Percentiles rank a stretch among this genome's conserved stretches.
Conservation (phyloP, 2,888 invertebrate species). For the Drosophila basisetae region DNA sequence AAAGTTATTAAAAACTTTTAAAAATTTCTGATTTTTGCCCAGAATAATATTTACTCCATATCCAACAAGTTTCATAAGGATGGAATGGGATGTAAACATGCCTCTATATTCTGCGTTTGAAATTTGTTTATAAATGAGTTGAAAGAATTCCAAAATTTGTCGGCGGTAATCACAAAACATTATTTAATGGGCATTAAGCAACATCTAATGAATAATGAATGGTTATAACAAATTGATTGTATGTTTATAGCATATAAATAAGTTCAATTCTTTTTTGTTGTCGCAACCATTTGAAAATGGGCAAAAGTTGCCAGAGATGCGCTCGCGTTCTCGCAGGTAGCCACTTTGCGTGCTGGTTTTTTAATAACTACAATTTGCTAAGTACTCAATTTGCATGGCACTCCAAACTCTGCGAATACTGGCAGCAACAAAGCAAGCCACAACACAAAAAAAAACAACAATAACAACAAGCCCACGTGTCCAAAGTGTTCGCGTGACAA, state of each 20-base stretch:
- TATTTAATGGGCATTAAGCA: neutral
- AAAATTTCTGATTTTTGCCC: neutral
- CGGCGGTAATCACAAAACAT: neutral
- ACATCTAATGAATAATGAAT: neutral
- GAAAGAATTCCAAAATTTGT: neutral
- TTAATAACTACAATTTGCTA: constrained; percentile 70
- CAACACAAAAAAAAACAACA: constrained; percentile 9
- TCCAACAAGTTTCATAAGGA: neutral
- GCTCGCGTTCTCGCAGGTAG: constrained; percentile 17
- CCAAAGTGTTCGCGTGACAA: constrained; percentile 53
- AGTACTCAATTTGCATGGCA: constrained; percentile 72
- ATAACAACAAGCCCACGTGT: constrained; percentile 35
- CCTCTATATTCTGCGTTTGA: neutral
- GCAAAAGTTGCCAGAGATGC: constrained; percentile 6
- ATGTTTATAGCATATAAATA: neutral
- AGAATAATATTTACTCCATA: neutral
- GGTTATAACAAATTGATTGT: constrained; percentile 19
- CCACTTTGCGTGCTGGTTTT: constrained; percentile 46
- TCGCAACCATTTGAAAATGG: neutral
- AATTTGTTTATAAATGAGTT: neutral
- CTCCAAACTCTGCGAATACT: constrained; percentile 27
- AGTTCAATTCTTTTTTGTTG: neutral
- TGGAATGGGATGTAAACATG: neutral
- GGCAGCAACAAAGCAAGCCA: constrained; percentile 17
- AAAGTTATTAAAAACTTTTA: neutral